A percentile compares a stretch with the other conserved stretches of the same genome.
Evolutionary conservation across 2,113 vertebrate genomes (phyloP).

Genomic region (Taurulus bubalis): DNA sequence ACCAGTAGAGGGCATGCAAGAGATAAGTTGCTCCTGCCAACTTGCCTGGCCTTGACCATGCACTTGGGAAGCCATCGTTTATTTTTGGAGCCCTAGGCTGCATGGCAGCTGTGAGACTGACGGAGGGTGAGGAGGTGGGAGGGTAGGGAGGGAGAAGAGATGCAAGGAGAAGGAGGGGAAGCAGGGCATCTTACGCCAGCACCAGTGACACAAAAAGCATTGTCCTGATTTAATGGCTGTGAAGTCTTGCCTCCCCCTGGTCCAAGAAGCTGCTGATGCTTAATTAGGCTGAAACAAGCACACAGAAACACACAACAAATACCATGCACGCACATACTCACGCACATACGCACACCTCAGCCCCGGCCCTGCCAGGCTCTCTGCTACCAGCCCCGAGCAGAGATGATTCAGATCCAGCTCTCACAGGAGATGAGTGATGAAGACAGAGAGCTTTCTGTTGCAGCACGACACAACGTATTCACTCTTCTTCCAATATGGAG

Average conservation of each 20-base stretch:
- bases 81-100: slow-evolving; percentile 80
- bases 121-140: slow-evolving; percentile 57
- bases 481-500: slow-evolving; percentile 39
- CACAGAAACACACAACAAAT: slow-evolving; percentile 21
- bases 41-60: slow-evolving; percentile 76
- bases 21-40: slow-evolving; percentile 66
- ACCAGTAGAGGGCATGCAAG: slow-evolving; percentile 63
- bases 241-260: slow-evolving; percentile 72
- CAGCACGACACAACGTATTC: slow-evolving; percentile 18
- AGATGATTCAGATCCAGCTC: slow-evolving; percentile 67
- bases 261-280: slow-evolving; percentile 72
- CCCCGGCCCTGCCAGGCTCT: slow-evolving; percentile 40
- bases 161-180: slow-evolving; percentile 54
- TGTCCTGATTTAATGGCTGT: slow-evolving; percentile 83
- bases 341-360: slow-evolving; percentile 41
- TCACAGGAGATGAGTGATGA: slow-evolving; percentile 70
- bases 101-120: slow-evolving; percentile 73
- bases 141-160: slow-evolving; percentile 46
- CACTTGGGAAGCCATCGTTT: slow-evolving; percentile 78
- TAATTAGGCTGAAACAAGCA: slow-evolving; percentile 72
- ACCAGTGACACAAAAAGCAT: slow-evolving; percentile 83
- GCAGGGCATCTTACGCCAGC: slow-evolving; percentile 64
- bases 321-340: slow-evolving; percentile 15
- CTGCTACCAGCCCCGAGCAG: slow-evolving; percentile 37
- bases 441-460: slow-evolving; percentile 48